Evolutionary conservation across 2,797 vertebrate species (phyloP).

Genomic region (Potorous gilbertii): DNA sequence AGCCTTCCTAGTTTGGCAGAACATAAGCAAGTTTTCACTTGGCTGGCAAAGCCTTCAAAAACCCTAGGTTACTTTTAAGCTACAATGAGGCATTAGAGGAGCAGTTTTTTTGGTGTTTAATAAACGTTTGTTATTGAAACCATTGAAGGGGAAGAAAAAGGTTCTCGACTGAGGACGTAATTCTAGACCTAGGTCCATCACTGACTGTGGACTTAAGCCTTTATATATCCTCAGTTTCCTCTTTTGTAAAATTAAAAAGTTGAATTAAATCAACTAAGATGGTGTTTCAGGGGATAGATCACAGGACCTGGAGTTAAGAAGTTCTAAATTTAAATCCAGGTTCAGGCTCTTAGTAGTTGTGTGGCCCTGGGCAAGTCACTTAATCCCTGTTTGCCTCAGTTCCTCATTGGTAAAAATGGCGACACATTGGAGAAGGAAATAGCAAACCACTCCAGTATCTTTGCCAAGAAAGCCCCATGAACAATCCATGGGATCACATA

Average conservation of each 20-base stretch:
- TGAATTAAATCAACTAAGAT: neutral
- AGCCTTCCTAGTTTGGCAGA: neutral
- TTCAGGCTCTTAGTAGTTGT: neutral
- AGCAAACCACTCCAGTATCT: neutral
- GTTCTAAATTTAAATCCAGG: neutral
- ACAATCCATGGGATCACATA: too few species aligned
- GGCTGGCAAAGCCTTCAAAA: neutral
- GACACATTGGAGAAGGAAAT: neutral
- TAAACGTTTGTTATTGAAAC: neutral
- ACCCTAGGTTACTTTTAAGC: neutral
- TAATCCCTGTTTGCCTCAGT: neutral
- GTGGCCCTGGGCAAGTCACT: neutral
- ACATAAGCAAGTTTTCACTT: neutral
- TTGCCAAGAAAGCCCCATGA: neutral
- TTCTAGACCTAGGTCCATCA: neutral
- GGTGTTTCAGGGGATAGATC: neutral
- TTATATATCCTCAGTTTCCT: neutral
- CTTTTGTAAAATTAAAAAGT: neutral
- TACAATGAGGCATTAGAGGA: neutral
- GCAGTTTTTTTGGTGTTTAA: neutral
- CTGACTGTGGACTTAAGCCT: neutral
- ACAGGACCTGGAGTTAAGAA: neutral
- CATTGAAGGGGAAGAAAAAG: neutral
- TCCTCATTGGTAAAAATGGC: neutral
- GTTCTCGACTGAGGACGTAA: neutral